A percentile compares a stretch with the other conserved stretches of the same genome.
Evolutionary conservation across 2,113 vertebrate genomes (phyloP).

Genomic region (Zingel zingel): DNA sequence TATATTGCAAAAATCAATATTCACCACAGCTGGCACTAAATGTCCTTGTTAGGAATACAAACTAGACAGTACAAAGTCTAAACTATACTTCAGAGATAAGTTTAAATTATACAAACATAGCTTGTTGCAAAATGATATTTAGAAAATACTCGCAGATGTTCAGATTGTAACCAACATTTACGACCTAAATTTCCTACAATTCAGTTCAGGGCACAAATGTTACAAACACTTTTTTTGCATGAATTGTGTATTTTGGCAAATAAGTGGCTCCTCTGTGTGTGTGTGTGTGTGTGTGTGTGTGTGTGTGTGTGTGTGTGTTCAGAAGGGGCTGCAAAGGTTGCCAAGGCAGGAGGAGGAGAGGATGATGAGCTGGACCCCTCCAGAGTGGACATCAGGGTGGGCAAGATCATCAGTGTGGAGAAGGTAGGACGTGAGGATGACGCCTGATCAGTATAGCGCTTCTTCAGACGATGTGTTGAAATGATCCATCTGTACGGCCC

Average conservation of each 20-base stretch:
- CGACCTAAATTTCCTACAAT: no score
- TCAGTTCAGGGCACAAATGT: no score
- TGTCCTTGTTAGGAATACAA: no score
- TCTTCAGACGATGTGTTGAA: not conserved
- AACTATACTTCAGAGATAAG: not conserved
- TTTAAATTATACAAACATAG: not conserved
- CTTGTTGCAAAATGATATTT: no score
- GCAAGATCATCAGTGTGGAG: conserved; percentile 92
- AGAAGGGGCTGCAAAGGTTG: conserved; percentile 87
- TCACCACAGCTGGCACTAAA: no score
- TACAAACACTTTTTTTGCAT: no score
- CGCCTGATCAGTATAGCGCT: fast-evolving
- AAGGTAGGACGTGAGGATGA: conserved; percentile 83
- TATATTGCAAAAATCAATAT: no score
- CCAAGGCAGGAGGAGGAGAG: conserved; percentile 83
- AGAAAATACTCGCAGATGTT: not conserved
- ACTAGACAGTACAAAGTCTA: not conserved
- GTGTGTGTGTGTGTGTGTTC: not conserved
- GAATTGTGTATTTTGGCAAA: no score
- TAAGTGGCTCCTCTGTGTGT: no score
- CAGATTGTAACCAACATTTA: no score
- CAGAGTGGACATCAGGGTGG: conserved; percentile 94
- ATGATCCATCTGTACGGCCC: not conserved
- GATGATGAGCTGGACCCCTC: conserved; percentile 89
- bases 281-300: no score